Base-by-base conservation (phyloP, 2,113 vertebrate genomes). In the Hypocryptadius cinnamomeus region DNA sequence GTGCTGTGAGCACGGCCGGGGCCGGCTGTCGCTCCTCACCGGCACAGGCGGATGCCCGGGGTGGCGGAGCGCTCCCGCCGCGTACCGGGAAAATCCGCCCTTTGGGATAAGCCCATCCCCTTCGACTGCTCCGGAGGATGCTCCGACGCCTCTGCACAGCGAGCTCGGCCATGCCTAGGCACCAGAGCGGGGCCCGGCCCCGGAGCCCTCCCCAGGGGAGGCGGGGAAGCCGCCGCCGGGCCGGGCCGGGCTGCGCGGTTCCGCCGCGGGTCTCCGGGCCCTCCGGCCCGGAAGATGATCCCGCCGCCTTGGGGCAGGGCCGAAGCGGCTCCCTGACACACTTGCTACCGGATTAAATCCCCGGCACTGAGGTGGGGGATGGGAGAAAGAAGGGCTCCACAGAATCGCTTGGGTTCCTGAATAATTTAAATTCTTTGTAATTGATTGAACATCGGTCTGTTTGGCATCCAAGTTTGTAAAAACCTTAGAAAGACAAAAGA, bases 351-450 rank as follows among this genome's bases (percentile, higher is more conserved):
- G 50, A 61, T 79, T 83, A 92, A 94, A 79, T 30, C 60, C 64
- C 39, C 6, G 24, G 27, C 56, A 33, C 72, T 27, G 82, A 44
- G 30, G 2, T 35, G 90, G 68, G 79, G 92, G 79, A 70, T 74
- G 95, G 91, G 73, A 64, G 70, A 66, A 78, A 56, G 48, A 78
- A 78, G 47, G 48, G 39, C 45, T 74, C 39, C 31, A 14, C 82
- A 31, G 76, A 63, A 82, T 51, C n/a, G n/a, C 71, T 60, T 53
- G 64, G 44, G 63, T 21, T 94, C 47, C 64, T 65, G 85, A 95
- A 93, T 90, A 91, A 93, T 93, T 84, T 45, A 68, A 86, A 65
- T 89, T 93, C 65, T 85, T 84, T 74, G 66, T 57, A 71, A 94
- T 42, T 85, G 82, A 39, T 66, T 77, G 57, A 92, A 59, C 59